Conservation (phyloP, 2,888 invertebrate genomes). For the Macrostomum cliftonense region DNA sequence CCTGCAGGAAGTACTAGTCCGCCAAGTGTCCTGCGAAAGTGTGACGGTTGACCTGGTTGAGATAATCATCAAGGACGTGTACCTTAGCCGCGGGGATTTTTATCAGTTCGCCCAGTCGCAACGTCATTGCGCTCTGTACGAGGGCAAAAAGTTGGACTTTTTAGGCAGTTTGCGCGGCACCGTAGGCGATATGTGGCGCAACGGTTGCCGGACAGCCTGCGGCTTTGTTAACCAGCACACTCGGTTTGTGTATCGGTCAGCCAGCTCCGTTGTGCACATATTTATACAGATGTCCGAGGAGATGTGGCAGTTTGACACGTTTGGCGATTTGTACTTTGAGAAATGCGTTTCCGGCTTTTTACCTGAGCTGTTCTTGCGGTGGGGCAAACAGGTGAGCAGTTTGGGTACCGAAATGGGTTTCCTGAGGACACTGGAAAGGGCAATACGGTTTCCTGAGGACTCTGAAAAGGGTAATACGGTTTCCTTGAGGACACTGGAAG, state of each 20-base stretch:
- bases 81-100: slow-evolving; percentile 94
- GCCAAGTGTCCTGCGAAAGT: slow-evolving; percentile 26
- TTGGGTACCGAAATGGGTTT: too few relatives aligned
- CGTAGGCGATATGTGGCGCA: slow-evolving; percentile 86
- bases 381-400: slow-evolving; percentile 51
- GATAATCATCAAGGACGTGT: slow-evolving; percentile 87
- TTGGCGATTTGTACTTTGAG: slow-evolving; percentile 94
- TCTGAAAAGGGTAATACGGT: too few relatives aligned
- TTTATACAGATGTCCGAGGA: slow-evolving; percentile 92
- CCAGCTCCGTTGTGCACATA: slow-evolving; percentile 86
- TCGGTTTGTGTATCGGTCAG: slow-evolving; percentile 75
- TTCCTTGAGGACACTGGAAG: too few relatives aligned
- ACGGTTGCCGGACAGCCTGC: slow-evolving; percentile 77
- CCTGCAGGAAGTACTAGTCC: slow-evolving; percentile 5
- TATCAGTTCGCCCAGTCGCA: slow-evolving; percentile 51
- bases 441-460: too few relatives aligned
- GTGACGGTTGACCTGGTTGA: slow-evolving; percentile 86
- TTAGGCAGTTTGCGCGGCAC: slow-evolving; percentile 39
- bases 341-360: slow-evolving; percentile 83
- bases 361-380: slow-evolving; percentile 79
- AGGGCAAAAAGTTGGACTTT: slow-evolving; percentile 84
- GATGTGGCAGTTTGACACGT: slow-evolving; percentile 99
- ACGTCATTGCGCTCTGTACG: slow-evolving; percentile 42
- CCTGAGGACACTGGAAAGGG: too few relatives aligned
- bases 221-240: slow-evolving; percentile 43